These are phyloP conservation scores for Helicolenus hilgendorfi DNA, from an alignment of 2,797 vertebrate species.

Conservation along the genomic window DNA sequence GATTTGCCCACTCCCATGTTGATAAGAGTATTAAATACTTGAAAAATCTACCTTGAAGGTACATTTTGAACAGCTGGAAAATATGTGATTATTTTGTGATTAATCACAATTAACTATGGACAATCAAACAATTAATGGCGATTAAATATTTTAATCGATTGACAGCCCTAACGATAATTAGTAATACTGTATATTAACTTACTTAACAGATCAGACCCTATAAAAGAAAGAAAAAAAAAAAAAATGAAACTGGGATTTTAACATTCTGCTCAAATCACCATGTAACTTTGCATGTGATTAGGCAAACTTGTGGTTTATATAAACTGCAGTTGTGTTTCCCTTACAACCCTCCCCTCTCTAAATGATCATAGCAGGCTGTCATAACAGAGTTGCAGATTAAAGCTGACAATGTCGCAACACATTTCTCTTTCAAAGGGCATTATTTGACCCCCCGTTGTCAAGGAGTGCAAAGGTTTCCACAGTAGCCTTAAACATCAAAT, in stretches of 20 bases:
- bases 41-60: too few species aligned
- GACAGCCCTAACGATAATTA: not conserved
- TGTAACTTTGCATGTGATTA: not conserved
- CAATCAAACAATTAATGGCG: too few species aligned
- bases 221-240: not conserved
- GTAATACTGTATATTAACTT: not conserved
- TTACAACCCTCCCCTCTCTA: not conserved
- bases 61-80: too few species aligned
- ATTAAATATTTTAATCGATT: too few species aligned
- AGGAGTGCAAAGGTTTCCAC: conserved; percentile 64
- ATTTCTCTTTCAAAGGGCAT: conserved; percentile 83
- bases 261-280: not conserved
- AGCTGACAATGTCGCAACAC: conserved; percentile 85
- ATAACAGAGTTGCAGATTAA: conserved; percentile 66
- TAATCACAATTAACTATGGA: too few species aligned
- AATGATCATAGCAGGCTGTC: conserved; percentile 42
- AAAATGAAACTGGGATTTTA: not conserved
- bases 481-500: conserved; percentile 13
- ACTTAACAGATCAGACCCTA: not conserved
- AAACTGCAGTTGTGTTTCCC: not conserved
- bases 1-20: too few species aligned
- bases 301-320: not conserved
- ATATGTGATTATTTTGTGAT: too few species aligned
- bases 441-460: conserved; percentile 77
- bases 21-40: too few species aligned